A percentile compares a stretch with the other conserved stretches of the same genome.
These are phyloP conservation scores for Ochlodes sylvanus DNA, from an alignment of 2,888 invertebrate species.

Conservation along the genomic window DNA sequence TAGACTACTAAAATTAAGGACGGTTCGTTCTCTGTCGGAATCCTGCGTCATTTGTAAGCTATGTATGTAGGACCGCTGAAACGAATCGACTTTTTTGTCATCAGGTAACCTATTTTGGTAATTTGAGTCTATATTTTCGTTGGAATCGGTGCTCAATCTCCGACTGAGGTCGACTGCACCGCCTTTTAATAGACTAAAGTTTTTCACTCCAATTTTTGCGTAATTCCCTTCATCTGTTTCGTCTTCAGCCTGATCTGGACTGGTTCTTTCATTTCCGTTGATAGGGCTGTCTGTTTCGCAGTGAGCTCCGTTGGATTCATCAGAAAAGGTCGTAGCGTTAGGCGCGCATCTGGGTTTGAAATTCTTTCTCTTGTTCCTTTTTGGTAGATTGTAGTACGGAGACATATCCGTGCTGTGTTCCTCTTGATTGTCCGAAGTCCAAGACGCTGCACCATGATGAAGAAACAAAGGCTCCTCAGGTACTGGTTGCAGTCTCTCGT, in stretches of 20 bases:
- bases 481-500: constrained; percentile 79
- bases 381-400: constrained; percentile 83
- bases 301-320: constrained; percentile 75
- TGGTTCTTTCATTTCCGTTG: constrained; percentile 73
- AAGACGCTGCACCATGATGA: constrained; percentile 82
- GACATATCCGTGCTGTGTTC: constrained; percentile 73
- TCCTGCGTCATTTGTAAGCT: constrained; percentile 76
- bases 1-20: constrained; percentile 79
- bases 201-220: constrained; percentile 80
- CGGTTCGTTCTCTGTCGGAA: constrained; percentile 69
- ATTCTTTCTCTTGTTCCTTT: constrained; percentile 91
- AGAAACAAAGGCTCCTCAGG: constrained; percentile 76
- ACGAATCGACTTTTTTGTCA: constrained; percentile 75
- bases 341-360: constrained; percentile 91
- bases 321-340: constrained; percentile 79
- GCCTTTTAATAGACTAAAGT: constrained; percentile 78
- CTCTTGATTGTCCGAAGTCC: constrained; percentile 73
- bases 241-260: constrained; percentile 65
- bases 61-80: constrained; percentile 81
- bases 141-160: constrained; percentile 80
- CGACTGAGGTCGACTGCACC: constrained; percentile 81
- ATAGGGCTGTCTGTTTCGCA: constrained; percentile 66
- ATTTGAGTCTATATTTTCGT: constrained; percentile 80
- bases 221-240: constrained; percentile 62
- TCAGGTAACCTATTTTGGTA: constrained; percentile 77